A percentile compares a stretch with the other conserved stretches of the same genome.
Conservation (phyloP, 2,797 vertebrate genomes). For the Sebastes matsubarae region DNA sequence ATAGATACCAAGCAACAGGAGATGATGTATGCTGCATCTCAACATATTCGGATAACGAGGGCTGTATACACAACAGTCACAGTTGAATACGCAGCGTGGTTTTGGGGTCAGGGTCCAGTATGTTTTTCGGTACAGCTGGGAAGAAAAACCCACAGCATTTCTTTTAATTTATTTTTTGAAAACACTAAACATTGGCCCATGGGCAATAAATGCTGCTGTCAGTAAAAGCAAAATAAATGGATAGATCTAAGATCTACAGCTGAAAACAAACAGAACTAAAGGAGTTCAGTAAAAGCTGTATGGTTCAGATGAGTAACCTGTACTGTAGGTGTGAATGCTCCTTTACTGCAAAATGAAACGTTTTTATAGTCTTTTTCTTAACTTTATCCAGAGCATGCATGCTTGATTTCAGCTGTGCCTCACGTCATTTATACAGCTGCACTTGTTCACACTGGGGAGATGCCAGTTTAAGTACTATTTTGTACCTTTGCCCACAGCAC, state of each 20-base stretch:
- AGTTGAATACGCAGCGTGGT: background rate
- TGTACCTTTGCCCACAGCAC: constrained; percentile 26
- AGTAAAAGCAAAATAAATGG: background rate
- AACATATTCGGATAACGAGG: background rate
- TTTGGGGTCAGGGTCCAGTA: background rate
- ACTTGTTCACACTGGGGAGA: constrained; percentile 13
- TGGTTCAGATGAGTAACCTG: constrained; percentile 20
- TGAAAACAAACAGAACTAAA: background rate
- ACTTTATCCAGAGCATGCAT: constrained; percentile 1
- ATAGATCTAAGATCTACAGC: background rate
- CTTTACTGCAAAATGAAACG: background rate
- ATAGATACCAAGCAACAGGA: background rate
- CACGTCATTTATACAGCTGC: constrained; percentile 3
- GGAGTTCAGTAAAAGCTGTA: background rate
- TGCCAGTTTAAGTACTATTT: constrained; percentile 28
- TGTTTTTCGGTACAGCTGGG: background rate
- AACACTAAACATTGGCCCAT: background rate
- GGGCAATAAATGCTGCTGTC: background rate
- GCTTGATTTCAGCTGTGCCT: constrained; percentile 15
- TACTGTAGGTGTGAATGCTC: background rate
- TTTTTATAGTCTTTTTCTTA: constrained; percentile 1
- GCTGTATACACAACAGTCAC: background rate
- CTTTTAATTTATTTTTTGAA: background rate
- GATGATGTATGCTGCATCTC: background rate
- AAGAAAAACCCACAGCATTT: background rate